phyloP scores from a whole-genome alignment of 2,888 invertebrate genomes.

The Coenonympha glycerion region DNA sequence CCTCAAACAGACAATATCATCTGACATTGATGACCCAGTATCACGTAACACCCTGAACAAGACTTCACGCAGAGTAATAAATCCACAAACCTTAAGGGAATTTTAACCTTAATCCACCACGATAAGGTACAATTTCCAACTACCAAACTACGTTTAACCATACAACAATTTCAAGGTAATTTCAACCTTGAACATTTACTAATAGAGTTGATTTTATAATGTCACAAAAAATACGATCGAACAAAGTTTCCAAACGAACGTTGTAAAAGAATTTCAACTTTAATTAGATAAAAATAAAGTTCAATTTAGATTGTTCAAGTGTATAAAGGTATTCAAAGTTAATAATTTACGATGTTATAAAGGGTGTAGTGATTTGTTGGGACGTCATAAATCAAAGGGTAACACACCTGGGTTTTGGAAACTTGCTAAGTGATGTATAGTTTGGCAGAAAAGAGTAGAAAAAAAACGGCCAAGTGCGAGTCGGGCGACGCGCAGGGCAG shows the following conservation, averaged over 20 bases:
- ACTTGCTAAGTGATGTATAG: too few relatives aligned
- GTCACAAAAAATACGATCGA: too few relatives aligned
- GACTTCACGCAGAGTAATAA: background rate
- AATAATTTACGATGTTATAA: slow-evolving; percentile 23
- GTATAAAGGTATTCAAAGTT: slow-evolving; percentile 1
- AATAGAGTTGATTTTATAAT: background rate
- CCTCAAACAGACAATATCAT: background rate
- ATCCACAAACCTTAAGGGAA: background rate
- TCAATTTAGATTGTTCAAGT: background rate
- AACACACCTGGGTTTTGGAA: slow-evolving; percentile 31
- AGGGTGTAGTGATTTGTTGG: slow-evolving; percentile 31
- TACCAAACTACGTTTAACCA: background rate
- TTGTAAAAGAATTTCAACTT: background rate
- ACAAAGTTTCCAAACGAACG: background rate
- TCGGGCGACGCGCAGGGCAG: too few relatives aligned
- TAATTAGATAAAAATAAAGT: background rate
- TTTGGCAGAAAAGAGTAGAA: too few relatives aligned
- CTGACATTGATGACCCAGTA: background rate
- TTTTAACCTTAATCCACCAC: background rate
- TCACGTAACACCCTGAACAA: background rate
- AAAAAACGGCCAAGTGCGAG: too few relatives aligned
- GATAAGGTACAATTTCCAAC: background rate
- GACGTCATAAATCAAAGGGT: slow-evolving; percentile 30
- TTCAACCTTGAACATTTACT: background rate
- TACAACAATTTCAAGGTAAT: background rate